Percentiles rank a stretch among this genome's conserved stretches.
Evolutionary conservation across 1,140 invertebrate species (phyloP).

Genomic region (Drosophila suzukii): DNA sequence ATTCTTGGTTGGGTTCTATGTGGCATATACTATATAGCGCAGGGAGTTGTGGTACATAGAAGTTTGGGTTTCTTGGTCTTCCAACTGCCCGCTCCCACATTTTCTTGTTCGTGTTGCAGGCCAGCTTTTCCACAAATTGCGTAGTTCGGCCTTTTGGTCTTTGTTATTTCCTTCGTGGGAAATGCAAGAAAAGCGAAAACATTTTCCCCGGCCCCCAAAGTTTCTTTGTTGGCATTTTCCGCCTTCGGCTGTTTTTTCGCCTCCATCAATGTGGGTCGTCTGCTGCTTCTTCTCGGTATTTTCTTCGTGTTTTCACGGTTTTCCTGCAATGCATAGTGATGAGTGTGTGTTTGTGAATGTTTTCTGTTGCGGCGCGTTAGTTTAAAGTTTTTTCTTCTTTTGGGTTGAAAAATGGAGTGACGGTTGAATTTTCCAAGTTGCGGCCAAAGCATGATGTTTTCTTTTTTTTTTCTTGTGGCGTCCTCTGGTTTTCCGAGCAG

Average conservation of each 20-base stretch:
- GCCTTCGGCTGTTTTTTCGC: conserved; percentile 25
- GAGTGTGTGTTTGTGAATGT: conserved; percentile 25
- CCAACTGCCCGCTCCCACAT: background rate
- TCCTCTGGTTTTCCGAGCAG: conserved; percentile 22
- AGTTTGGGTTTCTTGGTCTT: conserved; percentile 22
- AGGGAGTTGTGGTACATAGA: conserved; percentile 32
- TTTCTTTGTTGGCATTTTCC: conserved; percentile 33
- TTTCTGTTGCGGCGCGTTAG: conserved; percentile 47
- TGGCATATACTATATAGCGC: conserved; percentile 27
- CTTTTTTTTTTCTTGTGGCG: conserved; percentile 1
- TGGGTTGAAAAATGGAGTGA: conserved; percentile 1
- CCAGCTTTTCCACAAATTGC: conserved; percentile 58
- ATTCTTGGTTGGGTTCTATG: conserved; percentile 34
- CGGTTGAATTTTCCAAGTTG: conserved; percentile 41
- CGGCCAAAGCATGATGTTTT: conserved; percentile 9
- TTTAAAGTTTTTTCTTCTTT: conserved; percentile 60
- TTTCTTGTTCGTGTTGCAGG: conserved; percentile 47
- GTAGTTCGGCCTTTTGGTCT: conserved; percentile 54
- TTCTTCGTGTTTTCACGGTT: conserved; percentile 28
- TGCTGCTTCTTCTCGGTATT: conserved; percentile 34
- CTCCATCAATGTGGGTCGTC: conserved; percentile 69
- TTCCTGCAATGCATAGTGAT: conserved; percentile 69
- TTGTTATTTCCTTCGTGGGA: conserved; percentile 37
- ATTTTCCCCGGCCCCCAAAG: conserved; percentile 1
- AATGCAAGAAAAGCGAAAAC: conserved; percentile 50